phyloP scores from a whole-genome alignment of 1,140 invertebrate species.

The Bombus difficillimus region DNA sequence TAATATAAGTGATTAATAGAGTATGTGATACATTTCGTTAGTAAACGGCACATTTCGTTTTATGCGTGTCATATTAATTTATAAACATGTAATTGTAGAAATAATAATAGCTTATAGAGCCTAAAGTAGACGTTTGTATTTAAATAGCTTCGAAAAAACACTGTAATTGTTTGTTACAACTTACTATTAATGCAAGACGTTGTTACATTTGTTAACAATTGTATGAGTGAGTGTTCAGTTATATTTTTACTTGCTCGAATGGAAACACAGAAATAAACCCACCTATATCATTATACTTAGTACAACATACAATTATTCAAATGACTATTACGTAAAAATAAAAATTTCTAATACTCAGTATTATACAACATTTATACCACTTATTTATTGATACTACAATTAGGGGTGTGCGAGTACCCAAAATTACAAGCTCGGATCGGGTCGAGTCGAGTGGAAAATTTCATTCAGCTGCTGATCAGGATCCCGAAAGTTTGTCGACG shows the following conservation, averaged over 20 bases:
- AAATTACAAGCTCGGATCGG: no score
- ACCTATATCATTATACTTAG: neutral
- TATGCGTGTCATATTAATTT: conserved; percentile 2
- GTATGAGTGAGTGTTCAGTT: conserved; percentile 3
- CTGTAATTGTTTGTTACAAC: neutral
- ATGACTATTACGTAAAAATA: neutral
- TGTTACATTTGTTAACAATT: neutral
- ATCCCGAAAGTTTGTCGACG: no score
- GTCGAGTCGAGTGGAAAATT: no score
- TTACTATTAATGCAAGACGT: neutral
- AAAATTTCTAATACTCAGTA: neutral
- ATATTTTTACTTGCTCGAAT: neutral
- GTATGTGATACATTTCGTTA: neutral
- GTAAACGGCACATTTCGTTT: neutral
- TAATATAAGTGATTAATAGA: neutral
- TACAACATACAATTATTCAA: neutral
- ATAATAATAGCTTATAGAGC: neutral
- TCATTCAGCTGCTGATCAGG: no score
- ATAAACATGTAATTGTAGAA: neutral
- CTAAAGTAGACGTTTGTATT: conserved; percentile 8
- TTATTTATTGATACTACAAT: no score
- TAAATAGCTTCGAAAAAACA: neutral
- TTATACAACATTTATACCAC: neutral
- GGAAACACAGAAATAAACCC: neutral
- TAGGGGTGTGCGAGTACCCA: no score